Conservation (phyloP, 2,797 vertebrate species). For the Sebastes goodei region DNA sequence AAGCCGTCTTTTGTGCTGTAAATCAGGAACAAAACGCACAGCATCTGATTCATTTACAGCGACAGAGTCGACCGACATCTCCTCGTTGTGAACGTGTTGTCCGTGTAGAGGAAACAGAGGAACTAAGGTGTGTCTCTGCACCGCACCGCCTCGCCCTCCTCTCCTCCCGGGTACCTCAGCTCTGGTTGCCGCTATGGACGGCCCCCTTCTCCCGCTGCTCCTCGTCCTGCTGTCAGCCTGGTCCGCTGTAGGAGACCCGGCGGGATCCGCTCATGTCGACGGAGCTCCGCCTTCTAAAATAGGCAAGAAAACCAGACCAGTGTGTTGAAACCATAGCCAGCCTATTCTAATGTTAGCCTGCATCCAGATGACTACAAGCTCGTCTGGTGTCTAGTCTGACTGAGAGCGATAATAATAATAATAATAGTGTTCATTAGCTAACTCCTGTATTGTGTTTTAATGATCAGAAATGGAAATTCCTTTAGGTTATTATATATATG, state of each 20-base stretch:
- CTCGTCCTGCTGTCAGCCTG: constrained; percentile 34
- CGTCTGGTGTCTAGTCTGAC: too few relatives aligned
- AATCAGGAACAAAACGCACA: background rate
- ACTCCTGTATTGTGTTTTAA: background rate
- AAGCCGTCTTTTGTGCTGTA: background rate
- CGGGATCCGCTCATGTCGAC: constrained; percentile 69
- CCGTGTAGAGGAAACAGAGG: background rate
- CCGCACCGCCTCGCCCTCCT: background rate
- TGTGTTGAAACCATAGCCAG: background rate
- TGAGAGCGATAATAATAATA: background rate
- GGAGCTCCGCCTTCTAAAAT: constrained; percentile 83
- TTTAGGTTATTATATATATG: too few relatives aligned
- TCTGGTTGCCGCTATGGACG: constrained; percentile 46
- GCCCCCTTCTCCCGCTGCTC: constrained; percentile 33
- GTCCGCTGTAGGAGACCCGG: constrained; percentile 53
- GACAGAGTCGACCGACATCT: background rate
- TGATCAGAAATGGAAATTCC: too few relatives aligned
- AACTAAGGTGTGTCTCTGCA: background rate
- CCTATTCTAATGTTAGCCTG: constrained; percentile 2
- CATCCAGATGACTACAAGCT: background rate
- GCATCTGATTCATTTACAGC: background rate
- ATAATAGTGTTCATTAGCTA: background rate
- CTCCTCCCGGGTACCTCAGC: background rate
- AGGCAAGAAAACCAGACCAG: constrained; percentile 58
- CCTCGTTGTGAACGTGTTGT: fast-evolving